Base-by-base conservation (phyloP, 2,888 invertebrate species). In the Conomelus anceps region DNA sequence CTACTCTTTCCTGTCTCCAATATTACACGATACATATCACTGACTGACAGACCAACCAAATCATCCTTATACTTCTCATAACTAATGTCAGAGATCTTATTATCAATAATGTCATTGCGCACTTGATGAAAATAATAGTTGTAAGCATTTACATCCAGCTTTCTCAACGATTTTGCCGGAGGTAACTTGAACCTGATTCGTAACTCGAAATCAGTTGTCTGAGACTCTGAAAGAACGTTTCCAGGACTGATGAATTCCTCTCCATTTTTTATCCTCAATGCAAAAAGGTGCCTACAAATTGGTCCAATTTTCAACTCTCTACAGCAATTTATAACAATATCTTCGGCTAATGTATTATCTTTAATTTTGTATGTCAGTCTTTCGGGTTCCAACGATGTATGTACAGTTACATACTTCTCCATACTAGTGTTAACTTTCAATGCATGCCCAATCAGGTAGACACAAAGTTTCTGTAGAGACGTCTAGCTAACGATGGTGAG, bases 41-140 rank as follows among this genome's bases (percentile, higher is more conserved):
- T 95, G 89, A 98, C 97, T 13, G 97, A 97, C 88, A 98, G 94
- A 0, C 98, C 98, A 89, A 98, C 94, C 0, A 98, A 94, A 93
- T 97, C 96, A 90, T 96, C 95, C 92, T 96, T 96, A 92, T 96
- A 95, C 90, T 96, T 96, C 89, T 97, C 96, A 93, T 96, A 97
- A 90, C 96, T 95, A 90, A 97, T 96, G 92, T 97, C 97, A 9
- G 96, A 95, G 91, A 98, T 96, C 92, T 95, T 96, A 92, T 96
- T 97, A 89, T 96, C 95, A 90, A 97, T 94, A 86, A 98, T 96
- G 94, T 98, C 98, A 92, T 95, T 94, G 29, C 97, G 94, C 86
- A 96, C 96, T 95, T 98, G 98, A 93, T 96, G 96, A 92, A 97
- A 98, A 92, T 96, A 96, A 93, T 98, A 98, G 92, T 97, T 96